phyloP scores from a whole-genome alignment of 2,888 invertebrate species.

The Nephrotoma flavescens region DNA sequence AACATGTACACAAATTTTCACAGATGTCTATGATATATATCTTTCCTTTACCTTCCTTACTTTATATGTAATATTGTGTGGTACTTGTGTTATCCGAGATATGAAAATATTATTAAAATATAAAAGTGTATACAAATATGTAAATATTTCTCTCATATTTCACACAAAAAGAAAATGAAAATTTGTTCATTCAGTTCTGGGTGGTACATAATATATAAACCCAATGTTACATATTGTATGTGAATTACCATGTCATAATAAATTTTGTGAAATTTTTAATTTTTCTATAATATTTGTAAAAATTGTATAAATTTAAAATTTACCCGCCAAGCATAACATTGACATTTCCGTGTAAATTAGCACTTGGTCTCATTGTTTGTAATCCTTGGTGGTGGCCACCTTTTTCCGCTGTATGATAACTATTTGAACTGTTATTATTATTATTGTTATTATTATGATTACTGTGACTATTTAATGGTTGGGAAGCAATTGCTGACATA shows the following conservation, averaged over 20 bases:
- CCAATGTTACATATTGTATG: background rate
- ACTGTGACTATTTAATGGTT: constrained; percentile 18
- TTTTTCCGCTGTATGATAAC: constrained; percentile 6
- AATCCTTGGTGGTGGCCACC: constrained; percentile 16
- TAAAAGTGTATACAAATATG: background rate
- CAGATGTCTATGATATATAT: background rate
- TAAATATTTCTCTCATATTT: background rate
- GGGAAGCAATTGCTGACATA: constrained; percentile 27
- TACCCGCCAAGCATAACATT: constrained; percentile 69
- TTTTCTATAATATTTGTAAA: background rate
- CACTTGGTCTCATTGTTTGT: constrained; percentile 19
- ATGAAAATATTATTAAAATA: background rate
- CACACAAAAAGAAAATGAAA: background rate
- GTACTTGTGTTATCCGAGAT: background rate
- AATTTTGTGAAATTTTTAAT: background rate
- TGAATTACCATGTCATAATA: background rate
- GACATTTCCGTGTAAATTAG: constrained; percentile 43
- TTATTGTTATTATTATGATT: constrained; percentile 11
- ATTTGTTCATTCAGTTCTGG: background rate
- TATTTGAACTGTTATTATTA: constrained; percentile 12
- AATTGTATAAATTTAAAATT: constrained; percentile 20
- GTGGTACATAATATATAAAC: background rate
- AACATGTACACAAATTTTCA: background rate
- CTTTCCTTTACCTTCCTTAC: background rate
- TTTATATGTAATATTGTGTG: background rate